A percentile compares a stretch with the other conserved stretches of the same genome.
These are phyloP conservation scores for Uria aalge DNA, from an alignment of 2,113 vertebrate species.

Conservation along the genomic window DNA sequence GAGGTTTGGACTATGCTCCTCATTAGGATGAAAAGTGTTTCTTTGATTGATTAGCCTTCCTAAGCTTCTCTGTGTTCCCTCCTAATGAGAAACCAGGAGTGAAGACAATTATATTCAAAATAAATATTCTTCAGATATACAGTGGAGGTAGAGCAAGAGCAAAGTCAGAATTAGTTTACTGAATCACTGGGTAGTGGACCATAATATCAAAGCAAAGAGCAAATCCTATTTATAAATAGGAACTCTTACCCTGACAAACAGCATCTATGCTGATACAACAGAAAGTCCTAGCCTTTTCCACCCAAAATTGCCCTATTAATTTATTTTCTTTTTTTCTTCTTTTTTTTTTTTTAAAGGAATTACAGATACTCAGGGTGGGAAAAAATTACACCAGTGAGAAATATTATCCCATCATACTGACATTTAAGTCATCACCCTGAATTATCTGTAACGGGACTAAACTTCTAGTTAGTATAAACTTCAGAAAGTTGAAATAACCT, in stretches of 20 bases:
- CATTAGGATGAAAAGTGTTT: neutral
- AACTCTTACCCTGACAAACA: neutral
- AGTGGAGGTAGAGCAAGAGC: neutral
- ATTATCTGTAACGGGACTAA: neutral
- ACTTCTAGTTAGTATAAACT: neutral
- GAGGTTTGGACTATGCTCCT: neutral
- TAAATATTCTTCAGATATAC: neutral
- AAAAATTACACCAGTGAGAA: neutral
- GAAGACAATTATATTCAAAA: neutral
- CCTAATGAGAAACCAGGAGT: neutral
- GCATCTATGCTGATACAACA: neutral
- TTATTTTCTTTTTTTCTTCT: neutral
- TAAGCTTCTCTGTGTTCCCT: neutral
- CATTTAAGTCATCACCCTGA: neutral
- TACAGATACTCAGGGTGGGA: neutral
- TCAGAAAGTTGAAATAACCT: neutral
- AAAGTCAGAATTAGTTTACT: neutral
- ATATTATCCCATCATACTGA: neutral
- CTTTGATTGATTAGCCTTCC: neutral
- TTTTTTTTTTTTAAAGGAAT: neutral
- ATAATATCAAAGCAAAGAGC: neutral
- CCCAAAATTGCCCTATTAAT: neutral
- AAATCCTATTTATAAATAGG: neutral
- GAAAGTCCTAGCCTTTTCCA: neutral
- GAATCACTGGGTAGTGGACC: neutral